phyloP scores from a whole-genome alignment of 2,797 vertebrate species.

The Taeniopygia guttata region DNA sequence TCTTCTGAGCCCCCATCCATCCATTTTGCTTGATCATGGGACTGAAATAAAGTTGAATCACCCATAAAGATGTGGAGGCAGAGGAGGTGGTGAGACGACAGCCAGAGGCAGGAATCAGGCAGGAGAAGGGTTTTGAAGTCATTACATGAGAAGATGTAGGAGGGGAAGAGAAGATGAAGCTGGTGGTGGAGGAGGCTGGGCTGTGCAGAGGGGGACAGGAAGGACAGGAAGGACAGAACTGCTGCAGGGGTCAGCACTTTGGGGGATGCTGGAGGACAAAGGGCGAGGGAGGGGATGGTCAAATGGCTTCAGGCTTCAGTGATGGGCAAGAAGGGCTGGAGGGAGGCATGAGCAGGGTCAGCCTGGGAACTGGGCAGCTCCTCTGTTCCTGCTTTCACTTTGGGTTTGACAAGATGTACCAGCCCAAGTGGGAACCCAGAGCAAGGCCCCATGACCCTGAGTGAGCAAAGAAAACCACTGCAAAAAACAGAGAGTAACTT shows the following conservation, averaged over 20 bases:
- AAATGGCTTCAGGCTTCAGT: not conserved
- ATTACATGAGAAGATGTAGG: not conserved
- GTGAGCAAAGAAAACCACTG: not conserved
- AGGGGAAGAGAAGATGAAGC: not conserved
- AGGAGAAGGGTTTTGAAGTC: not conserved
- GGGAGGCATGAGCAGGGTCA: fast-evolving
- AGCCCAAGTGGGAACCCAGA: not conserved
- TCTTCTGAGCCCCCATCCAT: not conserved
- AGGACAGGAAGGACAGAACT: not conserved
- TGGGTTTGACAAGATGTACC: not conserved
- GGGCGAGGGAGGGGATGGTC: not conserved
- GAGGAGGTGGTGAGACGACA: not conserved
- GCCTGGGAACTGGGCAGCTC: not conserved
- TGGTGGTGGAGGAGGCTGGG: not conserved
- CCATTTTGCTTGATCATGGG: not conserved
- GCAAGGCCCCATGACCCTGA: not conserved
- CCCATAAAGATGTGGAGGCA: not conserved
- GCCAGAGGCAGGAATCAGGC: not conserved
- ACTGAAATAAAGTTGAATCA: not conserved
- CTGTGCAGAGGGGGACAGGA: not conserved
- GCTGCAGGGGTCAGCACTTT: not conserved
- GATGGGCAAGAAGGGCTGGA: not conserved
- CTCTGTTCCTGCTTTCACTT: not conserved
- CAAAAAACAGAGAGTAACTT: not conserved
- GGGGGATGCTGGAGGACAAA: not conserved